phyloP scores from a whole-genome alignment of 1,140 invertebrate species.

The Pararge aegeria region DNA sequence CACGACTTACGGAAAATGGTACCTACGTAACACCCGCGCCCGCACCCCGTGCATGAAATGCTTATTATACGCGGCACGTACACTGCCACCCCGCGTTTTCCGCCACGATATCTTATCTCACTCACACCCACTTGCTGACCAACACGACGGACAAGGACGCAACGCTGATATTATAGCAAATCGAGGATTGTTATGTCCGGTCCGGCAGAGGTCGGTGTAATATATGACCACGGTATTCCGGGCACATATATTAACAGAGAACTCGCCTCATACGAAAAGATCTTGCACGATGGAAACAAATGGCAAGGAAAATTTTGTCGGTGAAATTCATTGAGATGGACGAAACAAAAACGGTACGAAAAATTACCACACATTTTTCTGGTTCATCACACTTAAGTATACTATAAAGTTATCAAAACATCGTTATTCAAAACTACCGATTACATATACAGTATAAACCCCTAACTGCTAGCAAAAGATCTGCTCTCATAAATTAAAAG shows the following conservation, averaged over 20 bases:
- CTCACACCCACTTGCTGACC: constrained; percentile 48
- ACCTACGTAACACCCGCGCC: constrained; percentile 69
- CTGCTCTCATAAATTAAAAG: too few species aligned
- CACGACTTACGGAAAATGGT: constrained; percentile 77
- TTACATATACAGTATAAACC: too few species aligned
- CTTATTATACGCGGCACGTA: constrained; percentile 81
- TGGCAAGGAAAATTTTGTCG: constrained; percentile 80
- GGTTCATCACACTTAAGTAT: constrained; percentile 35
- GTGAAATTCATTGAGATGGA: constrained; percentile 75
- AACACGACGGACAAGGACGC: constrained; percentile 53
- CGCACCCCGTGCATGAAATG: constrained; percentile 79
- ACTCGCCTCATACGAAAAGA: constrained; percentile 80
- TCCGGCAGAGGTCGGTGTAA: constrained; percentile 78
- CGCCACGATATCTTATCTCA: constrained; percentile 41
- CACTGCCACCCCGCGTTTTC: constrained; percentile 56
- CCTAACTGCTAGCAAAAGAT: too few species aligned
- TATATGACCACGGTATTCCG: constrained; percentile 80
- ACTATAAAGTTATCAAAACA: constrained; percentile 9
- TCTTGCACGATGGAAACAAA: constrained; percentile 79
- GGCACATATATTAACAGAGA: constrained; percentile 80
- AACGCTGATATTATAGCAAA: constrained; percentile 78
- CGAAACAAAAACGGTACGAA: constrained; percentile 62
- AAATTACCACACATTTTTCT: constrained; percentile 67
- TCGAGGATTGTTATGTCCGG: constrained; percentile 80
- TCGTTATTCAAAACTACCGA: neutral